Conservation (phyloP, 2,797 vertebrate genomes). For the Dromococcyx pavoninus region DNA sequence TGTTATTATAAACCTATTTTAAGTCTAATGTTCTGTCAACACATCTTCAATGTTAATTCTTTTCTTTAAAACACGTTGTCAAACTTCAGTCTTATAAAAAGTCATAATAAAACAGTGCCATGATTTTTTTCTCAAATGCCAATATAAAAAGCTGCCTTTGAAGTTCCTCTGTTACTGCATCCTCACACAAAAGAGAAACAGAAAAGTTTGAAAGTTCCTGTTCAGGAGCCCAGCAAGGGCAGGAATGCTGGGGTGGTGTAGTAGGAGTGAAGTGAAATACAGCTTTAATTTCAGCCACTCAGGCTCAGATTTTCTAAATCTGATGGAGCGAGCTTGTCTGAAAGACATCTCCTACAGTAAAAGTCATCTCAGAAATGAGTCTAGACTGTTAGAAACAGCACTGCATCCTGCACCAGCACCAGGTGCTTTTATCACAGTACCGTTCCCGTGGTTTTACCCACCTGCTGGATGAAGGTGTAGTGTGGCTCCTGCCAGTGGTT, state of each 20-base stretch:
- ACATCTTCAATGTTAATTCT: background rate
- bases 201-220: background rate
- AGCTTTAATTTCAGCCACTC: background rate
- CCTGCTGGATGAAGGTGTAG: background rate
- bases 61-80: background rate
- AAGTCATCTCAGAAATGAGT: background rate
- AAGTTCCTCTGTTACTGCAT: background rate
- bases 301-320: background rate
- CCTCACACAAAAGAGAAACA: background rate
- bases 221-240: background rate
- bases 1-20: background rate
- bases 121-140: background rate
- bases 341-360: background rate
- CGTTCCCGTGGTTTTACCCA: background rate
- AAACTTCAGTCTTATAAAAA: background rate
- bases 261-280: background rate
- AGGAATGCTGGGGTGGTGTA: background rate
- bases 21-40: background rate
- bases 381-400: background rate
- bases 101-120: slow-evolving; percentile 25
- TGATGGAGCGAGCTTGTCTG: background rate
- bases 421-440: background rate
- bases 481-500: background rate
- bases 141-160: background rate
- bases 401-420: fast-evolving